Evolutionary conservation across 2,113 vertebrate species (phyloP).

Genomic region (Notechis scutatus): DNA sequence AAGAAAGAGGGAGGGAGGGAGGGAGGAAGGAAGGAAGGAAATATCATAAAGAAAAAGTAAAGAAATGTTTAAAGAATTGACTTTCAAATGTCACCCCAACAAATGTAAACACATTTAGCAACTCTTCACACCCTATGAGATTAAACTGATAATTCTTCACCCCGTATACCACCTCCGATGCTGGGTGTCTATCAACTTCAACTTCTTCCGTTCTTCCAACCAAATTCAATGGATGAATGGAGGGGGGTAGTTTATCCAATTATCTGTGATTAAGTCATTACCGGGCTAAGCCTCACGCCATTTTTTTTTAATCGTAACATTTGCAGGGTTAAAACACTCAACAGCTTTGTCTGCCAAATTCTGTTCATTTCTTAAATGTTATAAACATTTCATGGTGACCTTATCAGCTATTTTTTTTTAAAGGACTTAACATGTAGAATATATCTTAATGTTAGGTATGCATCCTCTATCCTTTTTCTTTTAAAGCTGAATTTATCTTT

Average conservation of each 20-base stretch:
- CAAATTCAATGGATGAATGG: not conserved
- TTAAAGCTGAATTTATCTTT: constrained; percentile 13
- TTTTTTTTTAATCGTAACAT: not conserved
- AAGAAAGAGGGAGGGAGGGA: too few relatives aligned
- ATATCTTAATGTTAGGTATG: not conserved
- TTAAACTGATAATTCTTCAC: not conserved
- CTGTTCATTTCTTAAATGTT: not conserved
- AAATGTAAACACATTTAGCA: not conserved
- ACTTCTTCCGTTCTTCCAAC: not conserved
- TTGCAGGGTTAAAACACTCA: constrained; percentile 4
- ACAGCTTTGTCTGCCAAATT: not conserved
- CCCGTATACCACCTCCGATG: not conserved
- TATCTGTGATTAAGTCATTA: not conserved
- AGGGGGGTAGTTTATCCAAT: not conserved
- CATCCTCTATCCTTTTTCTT: not conserved
- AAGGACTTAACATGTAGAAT: not conserved
- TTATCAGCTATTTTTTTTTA: not conserved
- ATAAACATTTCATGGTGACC: constrained; percentile 22
- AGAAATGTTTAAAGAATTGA: not conserved
- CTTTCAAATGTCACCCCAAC: not conserved
- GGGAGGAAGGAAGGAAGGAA: not conserved
- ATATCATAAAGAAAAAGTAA: not conserved
- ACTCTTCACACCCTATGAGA: not conserved
- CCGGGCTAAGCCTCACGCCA: not conserved
- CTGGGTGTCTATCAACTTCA: not conserved